phyloP scores from a whole-genome alignment of 2,888 invertebrate species.

The Herminia tarsipennalis region DNA sequence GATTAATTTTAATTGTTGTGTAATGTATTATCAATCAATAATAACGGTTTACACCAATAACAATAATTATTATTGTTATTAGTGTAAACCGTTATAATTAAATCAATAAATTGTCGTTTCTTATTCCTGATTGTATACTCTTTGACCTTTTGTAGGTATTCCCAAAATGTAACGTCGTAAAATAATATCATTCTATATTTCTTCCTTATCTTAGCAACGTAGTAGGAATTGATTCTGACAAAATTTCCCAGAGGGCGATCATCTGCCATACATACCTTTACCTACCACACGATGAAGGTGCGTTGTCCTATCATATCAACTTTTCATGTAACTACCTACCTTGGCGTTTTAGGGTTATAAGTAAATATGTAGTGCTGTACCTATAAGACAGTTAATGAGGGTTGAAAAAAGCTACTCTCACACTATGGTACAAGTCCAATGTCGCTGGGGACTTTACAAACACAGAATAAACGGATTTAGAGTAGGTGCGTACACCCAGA shows the following conservation, averaged over 20 bases:
- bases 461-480: too few relatives aligned
- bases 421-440: too few relatives aligned
- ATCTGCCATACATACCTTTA: constrained; percentile 9
- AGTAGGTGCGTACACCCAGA: too few relatives aligned
- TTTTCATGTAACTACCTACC: neutral
- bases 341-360: neutral
- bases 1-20: too few relatives aligned
- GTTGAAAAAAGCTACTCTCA: too few relatives aligned
- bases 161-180: constrained; percentile 49
- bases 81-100: neutral
- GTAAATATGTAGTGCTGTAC: neutral
- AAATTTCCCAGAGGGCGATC: constrained; percentile 43
- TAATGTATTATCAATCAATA: too few relatives aligned
- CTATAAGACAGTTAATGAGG: too few relatives aligned
- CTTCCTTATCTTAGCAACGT: constrained; percentile 39
- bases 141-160: constrained; percentile 38
- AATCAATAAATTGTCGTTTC: too few relatives aligned
- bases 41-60: too few relatives aligned
- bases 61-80: too few relatives aligned
- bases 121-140: constrained; percentile 14
- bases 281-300: constrained; percentile 22
- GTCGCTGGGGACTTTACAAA: too few relatives aligned
- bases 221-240: constrained; percentile 46
- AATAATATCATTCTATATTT: constrained; percentile 52
- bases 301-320: constrained; percentile 12